Base-by-base conservation (phyloP, 2,888 invertebrate species). In the Seira musarum region DNA sequence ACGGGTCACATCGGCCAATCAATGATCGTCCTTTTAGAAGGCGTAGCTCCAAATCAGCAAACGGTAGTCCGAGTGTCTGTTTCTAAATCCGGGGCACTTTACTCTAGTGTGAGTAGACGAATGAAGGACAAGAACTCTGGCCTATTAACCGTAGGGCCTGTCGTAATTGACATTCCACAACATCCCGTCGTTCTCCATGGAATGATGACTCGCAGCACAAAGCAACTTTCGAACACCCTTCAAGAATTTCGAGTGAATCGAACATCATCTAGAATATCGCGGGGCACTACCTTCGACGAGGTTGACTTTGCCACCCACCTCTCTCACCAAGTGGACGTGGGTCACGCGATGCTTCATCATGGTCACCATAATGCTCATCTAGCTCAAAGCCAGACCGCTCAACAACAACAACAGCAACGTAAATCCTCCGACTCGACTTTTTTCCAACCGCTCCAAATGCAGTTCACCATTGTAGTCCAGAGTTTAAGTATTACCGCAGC, bases 171-270 rank as follows among this genome's bases (percentile, higher is more conserved):
- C 89, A 96, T 99, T 88, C 99, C 99, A 1, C 98, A 99, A 89
- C 98, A 99, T 90, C 99, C 99, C 0, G 97, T 98, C 0, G 97
- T 96, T 6, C 90, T 99, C 86, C 99, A 99, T 89, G 98, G 98
- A 69, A 98, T 99, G 94, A 97, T 99, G 93, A 96, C 96, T 0
- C 92, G 98, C 86, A 96, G 97, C 83, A 96, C 96, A 82, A 94
- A 96, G 85, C 96, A 98, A 88, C 90, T 98, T 61, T 97, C 97
- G 6, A 95, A 95, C 13, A 98, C 98, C 0, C 90, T 98, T 72
- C 97, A 97, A 91, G 95, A 96, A 90, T 89, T 96, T 69, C 91
- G 96, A 40, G 95, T 95, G 13, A 94, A 95, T 1, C 91, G 96
- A 85, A 93, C 94, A 0, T 93, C 94, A 0, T 94, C 94, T 49